A percentile compares a stretch with the other conserved stretches of the same genome.
Conservation (phyloP, 2,113 vertebrate species). For the Microcebus ravelobensis region DNA sequence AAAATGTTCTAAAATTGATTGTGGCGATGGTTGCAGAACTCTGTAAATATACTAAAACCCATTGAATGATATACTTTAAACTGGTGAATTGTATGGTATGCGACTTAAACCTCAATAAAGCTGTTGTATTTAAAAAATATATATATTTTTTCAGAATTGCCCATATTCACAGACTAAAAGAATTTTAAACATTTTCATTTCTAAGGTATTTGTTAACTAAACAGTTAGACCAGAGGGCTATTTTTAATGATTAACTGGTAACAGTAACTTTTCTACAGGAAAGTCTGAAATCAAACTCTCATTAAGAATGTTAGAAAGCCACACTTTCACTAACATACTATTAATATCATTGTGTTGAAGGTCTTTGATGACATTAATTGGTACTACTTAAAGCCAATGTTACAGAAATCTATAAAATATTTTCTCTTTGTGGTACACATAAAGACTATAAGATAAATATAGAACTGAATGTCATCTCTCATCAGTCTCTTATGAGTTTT, state of each 20-base stretch:
- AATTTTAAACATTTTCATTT: constrained; percentile 46
- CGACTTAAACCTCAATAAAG: too few species aligned
- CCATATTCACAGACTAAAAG: neutral
- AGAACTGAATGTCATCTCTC: neutral
- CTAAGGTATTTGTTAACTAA: neutral
- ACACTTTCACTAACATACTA: constrained; percentile 51
- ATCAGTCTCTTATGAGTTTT: neutral
- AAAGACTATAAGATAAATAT: neutral
- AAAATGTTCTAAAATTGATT: too few species aligned
- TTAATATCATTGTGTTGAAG: neutral
- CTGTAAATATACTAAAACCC: too few species aligned
- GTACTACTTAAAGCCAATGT: neutral
- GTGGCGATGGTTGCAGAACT: too few species aligned
- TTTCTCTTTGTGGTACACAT: neutral
- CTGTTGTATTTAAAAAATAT: too few species aligned
- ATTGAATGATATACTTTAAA: too few species aligned
- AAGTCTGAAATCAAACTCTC: neutral
- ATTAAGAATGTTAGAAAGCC: neutral
- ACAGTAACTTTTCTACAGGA: constrained; percentile 28
- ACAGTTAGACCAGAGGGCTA: neutral
- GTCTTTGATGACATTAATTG: neutral
- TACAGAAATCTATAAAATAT: neutral
- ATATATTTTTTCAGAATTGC: constrained; percentile 66
- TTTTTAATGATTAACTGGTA: constrained; percentile 57
- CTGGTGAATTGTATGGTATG: too few species aligned